Conservation (phyloP, 2,888 invertebrate genomes). For the Liodrosophila aerea region DNA sequence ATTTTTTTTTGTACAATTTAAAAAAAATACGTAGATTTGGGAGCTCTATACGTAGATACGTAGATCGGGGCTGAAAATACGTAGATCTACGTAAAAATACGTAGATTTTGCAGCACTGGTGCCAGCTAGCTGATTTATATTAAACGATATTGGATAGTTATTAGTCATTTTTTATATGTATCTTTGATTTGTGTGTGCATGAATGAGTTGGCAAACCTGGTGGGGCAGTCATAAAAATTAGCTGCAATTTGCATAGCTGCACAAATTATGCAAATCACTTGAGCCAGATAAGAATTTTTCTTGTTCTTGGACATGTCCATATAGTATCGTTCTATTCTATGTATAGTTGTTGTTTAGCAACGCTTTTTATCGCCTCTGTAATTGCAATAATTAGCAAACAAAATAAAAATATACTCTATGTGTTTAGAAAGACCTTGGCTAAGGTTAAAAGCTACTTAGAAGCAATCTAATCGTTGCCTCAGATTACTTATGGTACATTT, state of each 20-base stretch:
- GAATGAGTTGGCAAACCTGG: conserved; percentile 32
- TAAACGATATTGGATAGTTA: no score
- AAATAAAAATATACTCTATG: conserved; percentile 13
- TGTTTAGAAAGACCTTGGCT: conserved; percentile 46
- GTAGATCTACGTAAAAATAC: no score
- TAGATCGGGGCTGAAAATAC: no score
- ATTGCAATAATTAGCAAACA: conserved; percentile 66
- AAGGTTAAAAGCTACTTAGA: conserved; percentile 55
- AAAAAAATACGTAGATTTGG: no score
- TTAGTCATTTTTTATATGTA: conserved; percentile 1
- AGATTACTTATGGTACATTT: conserved; percentile 5
- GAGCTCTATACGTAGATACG: no score
- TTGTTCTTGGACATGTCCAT: conserved; percentile 45
- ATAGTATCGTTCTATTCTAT: conserved; percentile 16
- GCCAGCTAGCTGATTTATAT: conserved; percentile 34
- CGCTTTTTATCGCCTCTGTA: conserved; percentile 58
- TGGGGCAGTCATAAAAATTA: conserved; percentile 62
- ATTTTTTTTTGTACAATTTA: no score
- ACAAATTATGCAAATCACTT: conserved; percentile 70
- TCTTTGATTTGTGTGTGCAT: conserved; percentile 26
- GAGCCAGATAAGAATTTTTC: conserved; percentile 63
- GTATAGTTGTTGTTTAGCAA: not conserved
- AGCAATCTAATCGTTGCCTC: conserved; percentile 17
- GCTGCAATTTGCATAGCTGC: conserved; percentile 70
- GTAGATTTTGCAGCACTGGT: no score